Conservation (phyloP, 2,797 vertebrate genomes). For the Micrastur ruficollis region DNA sequence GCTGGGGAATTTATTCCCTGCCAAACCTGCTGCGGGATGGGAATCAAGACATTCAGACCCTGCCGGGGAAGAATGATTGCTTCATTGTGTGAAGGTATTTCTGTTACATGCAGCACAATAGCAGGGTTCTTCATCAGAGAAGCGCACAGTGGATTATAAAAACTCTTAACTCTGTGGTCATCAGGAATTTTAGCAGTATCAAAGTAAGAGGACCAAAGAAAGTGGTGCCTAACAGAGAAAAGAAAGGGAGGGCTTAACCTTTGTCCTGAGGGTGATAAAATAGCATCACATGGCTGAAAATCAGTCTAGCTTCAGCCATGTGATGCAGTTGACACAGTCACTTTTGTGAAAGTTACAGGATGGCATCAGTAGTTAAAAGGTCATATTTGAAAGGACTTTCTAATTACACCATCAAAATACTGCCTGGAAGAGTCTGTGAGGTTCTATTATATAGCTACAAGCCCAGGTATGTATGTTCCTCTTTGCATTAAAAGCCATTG, state of each 20-base stretch:
- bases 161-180: constrained; percentile 38
- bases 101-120: constrained; percentile 43
- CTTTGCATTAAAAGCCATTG: neutral
- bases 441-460: neutral
- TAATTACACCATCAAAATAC: neutral
- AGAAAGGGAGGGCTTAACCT: constrained; percentile 71
- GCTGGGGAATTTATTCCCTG: constrained; percentile 34
- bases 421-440: neutral
- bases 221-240: constrained; percentile 44
- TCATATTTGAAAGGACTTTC: constrained; percentile 29
- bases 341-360: constrained; percentile 44
- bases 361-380: constrained; percentile 40
- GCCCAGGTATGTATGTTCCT: neutral
- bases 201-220: constrained; percentile 39
- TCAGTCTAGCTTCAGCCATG: constrained; percentile 59
- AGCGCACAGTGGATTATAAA: constrained; percentile 26
- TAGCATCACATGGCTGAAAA: constrained; percentile 70
- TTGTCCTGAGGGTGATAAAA: constrained; percentile 72
- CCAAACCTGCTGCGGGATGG: constrained; percentile 50
- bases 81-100: constrained; percentile 50
- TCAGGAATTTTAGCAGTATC: constrained; percentile 57
- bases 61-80: constrained; percentile 49
- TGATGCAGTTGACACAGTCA: constrained; percentile 54
- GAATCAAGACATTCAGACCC: constrained; percentile 51
- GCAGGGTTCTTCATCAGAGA: constrained; percentile 47